Conservation (phyloP, 2,797 vertebrate genomes). For the Eleutherodactylus coqui region DNA sequence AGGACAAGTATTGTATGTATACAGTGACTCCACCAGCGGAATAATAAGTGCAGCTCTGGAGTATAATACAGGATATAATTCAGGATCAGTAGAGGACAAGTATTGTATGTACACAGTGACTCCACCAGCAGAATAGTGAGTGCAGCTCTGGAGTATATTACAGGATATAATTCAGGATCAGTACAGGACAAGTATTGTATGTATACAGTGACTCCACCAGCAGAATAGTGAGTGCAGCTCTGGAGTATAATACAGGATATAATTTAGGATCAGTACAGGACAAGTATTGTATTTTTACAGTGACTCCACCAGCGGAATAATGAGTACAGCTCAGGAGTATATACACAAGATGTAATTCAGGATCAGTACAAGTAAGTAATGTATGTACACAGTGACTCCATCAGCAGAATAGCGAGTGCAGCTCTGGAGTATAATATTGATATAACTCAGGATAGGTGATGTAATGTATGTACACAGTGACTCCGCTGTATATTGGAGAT, state of each 20-base stretch:
- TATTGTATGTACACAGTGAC: neutral
- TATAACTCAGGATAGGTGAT: neutral
- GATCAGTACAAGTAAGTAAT: neutral
- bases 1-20: neutral
- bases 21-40: neutral
- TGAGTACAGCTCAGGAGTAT: neutral
- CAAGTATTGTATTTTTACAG: neutral
- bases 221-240: slow-evolving; percentile 4
- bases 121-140: neutral
- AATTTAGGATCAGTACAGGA: too few species aligned
- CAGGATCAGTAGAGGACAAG: too few species aligned
- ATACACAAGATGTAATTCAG: neutral
- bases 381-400: neutral
- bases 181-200: neutral
- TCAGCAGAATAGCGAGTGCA: neutral
- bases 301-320: neutral
- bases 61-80: slow-evolving; percentile 2
- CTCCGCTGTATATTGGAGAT: neutral
- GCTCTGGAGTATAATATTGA: neutral
- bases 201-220: neutral
- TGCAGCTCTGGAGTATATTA: neutral
- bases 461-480: neutral
- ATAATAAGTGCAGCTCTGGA: neutral
- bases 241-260: neutral
- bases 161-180: neutral